Conservation (phyloP, 1,140 invertebrate species). For the Lasaia peninsularis region DNA sequence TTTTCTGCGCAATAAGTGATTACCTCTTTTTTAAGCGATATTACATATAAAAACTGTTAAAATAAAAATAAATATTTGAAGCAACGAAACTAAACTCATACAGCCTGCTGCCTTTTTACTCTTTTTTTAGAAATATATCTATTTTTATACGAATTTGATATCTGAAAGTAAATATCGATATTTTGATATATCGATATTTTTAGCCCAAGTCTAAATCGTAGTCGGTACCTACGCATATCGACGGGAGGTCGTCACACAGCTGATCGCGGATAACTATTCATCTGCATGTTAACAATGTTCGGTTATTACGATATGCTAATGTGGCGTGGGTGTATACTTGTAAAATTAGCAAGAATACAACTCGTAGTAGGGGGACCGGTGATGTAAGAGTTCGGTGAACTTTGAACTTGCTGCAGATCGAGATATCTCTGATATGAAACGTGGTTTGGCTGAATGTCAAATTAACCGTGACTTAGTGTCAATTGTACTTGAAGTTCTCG, state of each 20-base stretch:
- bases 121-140: too few relatives aligned
- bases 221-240: constrained; percentile 21
- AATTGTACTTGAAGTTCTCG: too few relatives aligned
- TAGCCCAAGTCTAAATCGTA: too few relatives aligned
- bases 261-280: constrained; percentile 13
- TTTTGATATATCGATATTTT: too few relatives aligned
- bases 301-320: constrained; percentile 15
- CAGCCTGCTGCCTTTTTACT: too few relatives aligned
- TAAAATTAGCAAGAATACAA: constrained; percentile 29
- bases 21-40: too few relatives aligned
- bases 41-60: too few relatives aligned
- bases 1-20: too few relatives aligned
- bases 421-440: background rate
- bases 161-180: too few relatives aligned
- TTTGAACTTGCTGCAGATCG: constrained; percentile 28
- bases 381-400: constrained; percentile 30
- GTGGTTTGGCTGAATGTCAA: constrained; percentile 5
- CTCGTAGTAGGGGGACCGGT: constrained; percentile 12
- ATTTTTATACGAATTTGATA: too few relatives aligned
- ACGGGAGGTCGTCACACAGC: constrained; percentile 20
- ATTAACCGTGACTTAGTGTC: background rate
- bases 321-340: constrained; percentile 13
- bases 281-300: constrained; percentile 16
- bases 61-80: too few relatives aligned
- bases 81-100: too few relatives aligned